Evolutionary conservation across 1,140 invertebrate genomes (phyloP), one percentile per base, ranked within the genome.

Genomic region (Eciton burchellii): DNA sequence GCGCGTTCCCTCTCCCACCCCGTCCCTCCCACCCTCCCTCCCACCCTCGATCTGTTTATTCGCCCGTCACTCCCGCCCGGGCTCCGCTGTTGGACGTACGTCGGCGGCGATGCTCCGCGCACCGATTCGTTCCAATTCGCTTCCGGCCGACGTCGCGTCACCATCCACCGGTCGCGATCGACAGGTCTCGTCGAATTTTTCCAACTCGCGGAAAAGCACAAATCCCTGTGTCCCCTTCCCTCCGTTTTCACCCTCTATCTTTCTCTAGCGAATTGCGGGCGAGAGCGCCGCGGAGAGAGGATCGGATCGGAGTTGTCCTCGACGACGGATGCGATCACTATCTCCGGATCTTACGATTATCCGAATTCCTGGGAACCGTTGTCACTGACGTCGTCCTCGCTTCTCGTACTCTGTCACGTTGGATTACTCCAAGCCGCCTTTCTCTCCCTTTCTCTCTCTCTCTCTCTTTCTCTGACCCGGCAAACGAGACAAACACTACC

Each of bases 11-110:
- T n/a, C n/a, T n/a, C n/a, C n/a, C n/a, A n/a, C n/a, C n/a, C n/a
- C n/a, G n/a, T n/a, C n/a, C n/a, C n/a, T n/a, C n/a, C n/a, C n/a
- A n/a, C n/a, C n/a, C n/a, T n/a, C n/a, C n/a, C n/a, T n/a, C n/a
- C n/a, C n/a, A n/a, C 73, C 63, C 72, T 52, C 72, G 74, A 77
- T 77, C 62, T 77, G 74, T 77, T 68, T 77, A 77, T 77, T 16
- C 24, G 47, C 47, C 62, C 74, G 74, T 77, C 73, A 76, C 43
- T 76, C 24, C 35, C 9, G 29, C 11, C 21, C 43, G 52, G 2
- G 19, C 43, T n/a, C 3, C 19, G 43, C 29, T 35, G 6, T 35
- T 35, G 2, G 57, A 62, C 57, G 63, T 79, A 12, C 63, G 21
- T 57, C 49, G 63, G 54, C 62, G 6, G 21, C 63, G 21, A 56